Evolutionary conservation across 2,888 invertebrate species (phyloP), one percentile per base, ranked within the genome.

Genomic region (Ypsolopha scabrella): DNA sequence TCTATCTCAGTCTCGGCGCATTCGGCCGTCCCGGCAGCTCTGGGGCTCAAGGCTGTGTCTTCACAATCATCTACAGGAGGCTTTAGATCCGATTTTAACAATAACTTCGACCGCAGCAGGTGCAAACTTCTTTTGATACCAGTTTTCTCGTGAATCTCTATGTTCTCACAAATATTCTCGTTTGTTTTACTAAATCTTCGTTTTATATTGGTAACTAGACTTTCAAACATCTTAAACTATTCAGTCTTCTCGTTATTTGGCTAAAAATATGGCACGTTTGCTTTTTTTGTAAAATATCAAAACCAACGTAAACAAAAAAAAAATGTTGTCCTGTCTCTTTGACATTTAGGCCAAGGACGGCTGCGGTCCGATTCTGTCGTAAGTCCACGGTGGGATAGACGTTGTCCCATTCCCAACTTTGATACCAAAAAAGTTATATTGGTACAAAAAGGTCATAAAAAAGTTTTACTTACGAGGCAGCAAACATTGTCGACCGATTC

Each of bases 401-500:
- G 13, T 11, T 41, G n/a, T 34, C 41, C 24, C 39, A 10, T 34
- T 24, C 10, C 38, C 13, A n/a, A 45, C n/a, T 45, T 45, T 33
- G 45, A 8, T 33, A 33, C 45, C 11, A 47, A 50, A 14, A 47
- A 46, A 46, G 10, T 14, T 9, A 51, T 46, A 34, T 14, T 46
- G 8, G 33, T 54, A 51, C 58, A 57, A 54, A 51, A 9, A 41
- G 55, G 60, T 53, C 51, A 56, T 51, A 54, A 62, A 53, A 62
- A 53, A 90, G 2, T 24, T 24, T 24, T 36, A 47, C 90, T 90
- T 86, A 90, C 90, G 60, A 87, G 80, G 71, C 91, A 89, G 67
- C 90, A 91, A 62, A 92, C 83, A 64, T 91, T 91, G 69, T 93
- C 92, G 60, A 93, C 87, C 48, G 91, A 91, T 76, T 94, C 94